Base-by-base conservation (phyloP, 2,888 invertebrate genomes). In the Phlogophora meticulosa region DNA sequence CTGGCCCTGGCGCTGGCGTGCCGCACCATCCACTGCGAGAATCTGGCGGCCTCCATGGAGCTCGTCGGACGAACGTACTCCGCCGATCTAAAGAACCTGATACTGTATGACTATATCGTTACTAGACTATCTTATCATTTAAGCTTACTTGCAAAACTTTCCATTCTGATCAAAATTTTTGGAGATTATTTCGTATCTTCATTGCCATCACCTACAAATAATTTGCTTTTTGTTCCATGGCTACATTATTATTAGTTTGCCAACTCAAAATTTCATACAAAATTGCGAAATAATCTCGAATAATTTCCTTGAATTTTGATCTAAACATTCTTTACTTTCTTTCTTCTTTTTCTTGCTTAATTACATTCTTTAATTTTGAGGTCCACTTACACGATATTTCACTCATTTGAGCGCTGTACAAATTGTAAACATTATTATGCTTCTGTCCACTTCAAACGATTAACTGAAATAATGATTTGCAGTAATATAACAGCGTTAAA, bases 1-100 rank as follows among this genome's bases (percentile, higher is more conserved):
- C 96, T 99, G 84, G 97, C 99, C 64, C 95, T 99, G 80, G 98
- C 98, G 0, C 96, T 99, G 85, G 98, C 99, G n/a, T 99, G 99
- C 92, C 98, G 99, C 90, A 98, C 98, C 60, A 96, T 98, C 61
- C 97, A 98, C 92, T 98, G 98, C 86, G 98, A 99, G 84, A 98
- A 98, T 93, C 96, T 99, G 83, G 97, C 97, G 87, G 97, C 98
- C 11, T 98, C 98, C 64, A 96, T 99, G 91, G 99, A 99, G 80
- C 96, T 99, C 79, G 98, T 99, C 81, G 96, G 98, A 68, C 96
- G 98, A 85, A 97, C 98, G 83, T 99, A 99, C 95, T 99, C 99
- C 43, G 96, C 97, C 20, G 99, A 99, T 96, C 97, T 99, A 88
- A 97, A 99, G 92, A 99, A 99, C 95, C 96, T 99, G 75, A 98